phyloP scores from a whole-genome alignment of 2,888 invertebrate species.

The Heliconius ismenius region DNA sequence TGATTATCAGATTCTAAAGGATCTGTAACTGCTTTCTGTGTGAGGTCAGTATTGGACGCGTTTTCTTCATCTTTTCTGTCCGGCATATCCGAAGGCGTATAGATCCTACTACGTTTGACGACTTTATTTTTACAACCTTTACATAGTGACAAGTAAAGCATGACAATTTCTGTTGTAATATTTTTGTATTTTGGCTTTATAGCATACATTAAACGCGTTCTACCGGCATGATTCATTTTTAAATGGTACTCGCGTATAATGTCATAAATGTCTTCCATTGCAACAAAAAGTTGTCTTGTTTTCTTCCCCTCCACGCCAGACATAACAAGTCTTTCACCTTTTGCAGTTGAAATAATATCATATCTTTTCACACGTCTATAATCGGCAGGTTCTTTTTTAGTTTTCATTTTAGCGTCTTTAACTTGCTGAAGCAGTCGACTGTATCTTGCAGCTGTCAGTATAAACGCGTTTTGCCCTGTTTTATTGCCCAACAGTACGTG shows the following conservation, averaged over 20 bases:
- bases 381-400: constrained; percentile 53
- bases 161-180: constrained; percentile 57
- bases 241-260: constrained; percentile 57
- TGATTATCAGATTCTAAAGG: constrained; percentile 31
- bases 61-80: constrained; percentile 16
- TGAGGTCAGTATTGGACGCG: constrained; percentile 25
- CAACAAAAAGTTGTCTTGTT: constrained; percentile 50
- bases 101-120: constrained; percentile 21
- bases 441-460: constrained; percentile 55
- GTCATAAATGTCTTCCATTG: constrained; percentile 61
- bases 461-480: constrained; percentile 52
- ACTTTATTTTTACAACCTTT: constrained; percentile 54
- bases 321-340: constrained; percentile 55
- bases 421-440: constrained; percentile 52
- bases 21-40: constrained; percentile 20
- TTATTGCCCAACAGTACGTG: constrained; percentile 49
- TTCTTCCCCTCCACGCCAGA: constrained; percentile 46
- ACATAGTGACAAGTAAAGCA: constrained; percentile 58
- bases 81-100: constrained; percentile 11
- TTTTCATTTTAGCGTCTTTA: constrained; percentile 50
- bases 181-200: constrained; percentile 60
- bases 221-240: constrained; percentile 58
- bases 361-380: constrained; percentile 58
- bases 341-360: constrained; percentile 52
- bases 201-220: constrained; percentile 55